These are phyloP conservation scores for Pseudocheirus occidentalis DNA, from an alignment of 2,797 vertebrate species.

Conservation along the genomic window DNA sequence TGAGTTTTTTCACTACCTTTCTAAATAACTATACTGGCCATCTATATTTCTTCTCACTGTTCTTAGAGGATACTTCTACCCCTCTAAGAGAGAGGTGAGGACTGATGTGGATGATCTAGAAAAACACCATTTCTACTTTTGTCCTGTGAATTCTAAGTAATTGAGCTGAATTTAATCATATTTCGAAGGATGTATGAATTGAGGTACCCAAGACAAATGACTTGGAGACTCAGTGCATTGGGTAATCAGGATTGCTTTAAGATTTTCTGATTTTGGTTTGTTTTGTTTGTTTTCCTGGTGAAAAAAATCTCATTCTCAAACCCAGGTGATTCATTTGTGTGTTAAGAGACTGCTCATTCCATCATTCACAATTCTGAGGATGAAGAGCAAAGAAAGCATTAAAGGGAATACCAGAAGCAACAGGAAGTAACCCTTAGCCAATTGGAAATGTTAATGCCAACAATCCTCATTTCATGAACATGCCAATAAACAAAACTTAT, in stretches of 20 bases:
- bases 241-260: neutral
- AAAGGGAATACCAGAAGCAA: neutral
- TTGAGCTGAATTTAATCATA: neutral
- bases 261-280: neutral
- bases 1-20: fast-evolving
- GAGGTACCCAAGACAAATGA: neutral
- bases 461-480: neutral
- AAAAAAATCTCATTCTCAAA: neutral
- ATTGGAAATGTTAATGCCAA: neutral
- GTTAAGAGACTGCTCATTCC: neutral
- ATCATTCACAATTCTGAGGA: neutral
- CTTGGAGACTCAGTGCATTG: neutral
- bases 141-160: neutral
- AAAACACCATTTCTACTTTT: neutral
- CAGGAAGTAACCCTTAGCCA: neutral
- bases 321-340: neutral
- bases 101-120: neutral
- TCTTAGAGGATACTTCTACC: neutral
- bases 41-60: neutral
- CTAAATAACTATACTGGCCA: neutral
- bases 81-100: neutral
- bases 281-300: neutral
- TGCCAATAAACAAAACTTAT: neutral
- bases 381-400: neutral
- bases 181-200: neutral